Evolutionary conservation across 1,140 invertebrate species (phyloP).

Genomic region (Anastrepha ludens): DNA sequence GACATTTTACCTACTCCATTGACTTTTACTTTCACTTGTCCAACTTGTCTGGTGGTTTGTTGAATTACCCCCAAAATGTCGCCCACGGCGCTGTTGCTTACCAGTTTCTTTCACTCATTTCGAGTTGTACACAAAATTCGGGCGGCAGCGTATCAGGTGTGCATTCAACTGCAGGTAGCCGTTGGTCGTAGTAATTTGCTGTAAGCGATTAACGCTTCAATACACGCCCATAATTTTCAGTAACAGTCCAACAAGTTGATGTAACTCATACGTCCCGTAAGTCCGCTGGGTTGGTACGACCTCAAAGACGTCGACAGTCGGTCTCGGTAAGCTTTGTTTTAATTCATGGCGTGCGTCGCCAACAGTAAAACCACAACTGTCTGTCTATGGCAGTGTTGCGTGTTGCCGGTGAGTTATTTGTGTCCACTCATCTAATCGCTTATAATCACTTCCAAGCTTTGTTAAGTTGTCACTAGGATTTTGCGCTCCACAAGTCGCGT

Average conservation of each 20-base stretch:
- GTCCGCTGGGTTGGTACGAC: neutral
- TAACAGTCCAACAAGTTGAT: neutral
- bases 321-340: slow-evolving; percentile 8
- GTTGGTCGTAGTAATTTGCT: neutral
- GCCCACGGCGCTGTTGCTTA: neutral
- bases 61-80: neutral
- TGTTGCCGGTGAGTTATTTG: neutral
- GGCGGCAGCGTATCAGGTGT: too few relatives aligned
- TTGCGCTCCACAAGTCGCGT: neutral
- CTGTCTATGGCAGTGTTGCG: neutral
- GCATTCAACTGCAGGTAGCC: neutral
- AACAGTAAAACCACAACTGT: neutral
- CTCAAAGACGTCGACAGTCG: neutral
- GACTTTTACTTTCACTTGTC: slow-evolving; percentile 20
- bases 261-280: slow-evolving; percentile 13
- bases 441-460: slow-evolving; percentile 45
- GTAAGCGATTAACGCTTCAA: neutral
- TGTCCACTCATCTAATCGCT: slow-evolving; percentile 42
- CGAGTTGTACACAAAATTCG: neutral
- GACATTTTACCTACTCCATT: neutral
- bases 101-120: neutral
- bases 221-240: too few relatives aligned
- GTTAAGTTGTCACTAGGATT: slow-evolving; percentile 39
- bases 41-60: neutral
- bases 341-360: neutral